phyloP scores from a whole-genome alignment of 1,140 invertebrate genomes.

The Chrysopa pallens region DNA sequence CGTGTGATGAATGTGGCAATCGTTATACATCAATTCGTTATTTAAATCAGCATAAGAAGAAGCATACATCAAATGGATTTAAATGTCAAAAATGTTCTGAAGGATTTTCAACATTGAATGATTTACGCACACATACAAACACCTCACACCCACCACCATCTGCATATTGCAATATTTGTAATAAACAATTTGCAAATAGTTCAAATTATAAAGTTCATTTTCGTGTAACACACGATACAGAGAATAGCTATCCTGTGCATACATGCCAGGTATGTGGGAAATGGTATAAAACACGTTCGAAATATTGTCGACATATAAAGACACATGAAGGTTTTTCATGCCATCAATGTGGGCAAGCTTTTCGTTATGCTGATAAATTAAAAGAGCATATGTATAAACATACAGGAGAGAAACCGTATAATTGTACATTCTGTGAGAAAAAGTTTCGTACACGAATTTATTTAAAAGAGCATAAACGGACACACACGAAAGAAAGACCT shows the following conservation, averaged over 20 bases:
- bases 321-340: not conserved
- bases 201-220: conserved; percentile 11
- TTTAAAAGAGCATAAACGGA: conserved; percentile 37
- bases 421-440: conserved; percentile 8
- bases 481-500: conserved; percentile 37
- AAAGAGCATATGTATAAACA: conserved; percentile 19
- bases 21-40: no score
- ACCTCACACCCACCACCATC: no score
- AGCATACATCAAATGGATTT: no score
- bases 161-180: conserved; percentile 15
- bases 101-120: no score
- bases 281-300: no score
- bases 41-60: no score
- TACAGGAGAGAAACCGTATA: conserved; percentile 17
- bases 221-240: not conserved
- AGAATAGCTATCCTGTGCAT: conserved; percentile 15
- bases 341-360: not conserved
- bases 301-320: no score
- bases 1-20: no score
- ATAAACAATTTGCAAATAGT: conserved; percentile 33
- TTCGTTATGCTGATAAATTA: not conserved
- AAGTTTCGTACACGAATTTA: conserved; percentile 18
- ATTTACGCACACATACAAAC: no score
- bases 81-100: no score
- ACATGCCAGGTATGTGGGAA: no score